Base-by-base conservation (phyloP, 2,113 vertebrate genomes). In the Aplodontia rufa region DNA sequence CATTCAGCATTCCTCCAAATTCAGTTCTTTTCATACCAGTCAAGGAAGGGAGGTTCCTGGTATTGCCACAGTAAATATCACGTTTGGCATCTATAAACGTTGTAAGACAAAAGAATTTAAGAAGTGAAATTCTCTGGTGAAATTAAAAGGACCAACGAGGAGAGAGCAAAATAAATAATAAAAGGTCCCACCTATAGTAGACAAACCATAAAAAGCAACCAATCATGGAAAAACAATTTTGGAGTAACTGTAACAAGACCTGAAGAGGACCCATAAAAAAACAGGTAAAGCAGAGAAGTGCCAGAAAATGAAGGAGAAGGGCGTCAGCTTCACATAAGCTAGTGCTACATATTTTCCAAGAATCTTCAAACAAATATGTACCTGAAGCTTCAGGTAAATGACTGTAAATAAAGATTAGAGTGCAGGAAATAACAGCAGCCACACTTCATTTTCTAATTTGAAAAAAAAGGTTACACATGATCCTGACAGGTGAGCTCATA, bases 131-230 rank as follows among this genome's bases (percentile, higher is more conserved):
- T 95, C 84, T 47, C 64, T 96, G 37, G 64, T 60, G 95, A 86
- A 89, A 96, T 96, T 55, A 75, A 93, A 87, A 89, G 55, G 32
- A 89, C 71, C 49, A 87, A 79, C 83, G 69, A 96, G 82, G 69
- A 60, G n/a, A 95, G 78, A 81, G n/a, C 19, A 53, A 71, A 74
- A 91, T n/a, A 79, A 26, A 37, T 51, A 49, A 86, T 83, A 87
- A n/a, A 90, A 91, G 45, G 40, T 22, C 11, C 9, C 45, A 72
- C 3, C 32, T 84, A 35, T 12, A 87, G n/a, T 0, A 64, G 47
- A 71, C 40, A 84, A 83, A 96, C 6, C 69, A 49, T 3, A 87
- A 82, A 24, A 72, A 76, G 81, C 78, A 94, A 91, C 14, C 68
- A 76, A 74, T 69, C 7, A 68, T 90, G 32, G 45, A 93, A 81